Conservation (phyloP, 1,140 invertebrate genomes). For the Ceratoteleas bidentatus region DNA sequence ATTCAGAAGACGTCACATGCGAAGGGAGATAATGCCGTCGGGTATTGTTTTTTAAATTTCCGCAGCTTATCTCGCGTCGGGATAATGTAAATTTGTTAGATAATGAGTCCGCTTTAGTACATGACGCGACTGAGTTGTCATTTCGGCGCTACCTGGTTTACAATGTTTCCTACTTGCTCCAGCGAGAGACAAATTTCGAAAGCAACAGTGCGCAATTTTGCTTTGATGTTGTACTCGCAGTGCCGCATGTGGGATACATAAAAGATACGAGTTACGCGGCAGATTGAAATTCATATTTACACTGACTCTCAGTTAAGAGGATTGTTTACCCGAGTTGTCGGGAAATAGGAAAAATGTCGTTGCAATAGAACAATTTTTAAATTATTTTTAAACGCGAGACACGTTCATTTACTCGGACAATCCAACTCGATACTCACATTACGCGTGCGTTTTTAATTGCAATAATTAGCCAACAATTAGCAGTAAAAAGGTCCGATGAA, state of each 20-base stretch:
- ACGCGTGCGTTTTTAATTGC: no score
- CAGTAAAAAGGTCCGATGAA: no score
- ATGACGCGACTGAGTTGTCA: conserved; percentile 31
- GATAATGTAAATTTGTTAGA: conserved; percentile 71
- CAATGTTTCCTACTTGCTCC: conserved; percentile 49
- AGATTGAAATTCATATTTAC: conserved; percentile 49
- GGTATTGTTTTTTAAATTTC: conserved; percentile 39
- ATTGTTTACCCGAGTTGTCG: conserved; percentile 20
- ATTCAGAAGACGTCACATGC: neutral
- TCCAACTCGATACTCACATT: no score
- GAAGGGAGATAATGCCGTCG: neutral
- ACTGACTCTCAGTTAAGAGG: conserved; percentile 42
- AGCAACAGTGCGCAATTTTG: conserved; percentile 38
- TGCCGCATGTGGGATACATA: conserved; percentile 35
- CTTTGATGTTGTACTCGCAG: conserved; percentile 44
- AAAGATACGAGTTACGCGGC: conserved; percentile 34
- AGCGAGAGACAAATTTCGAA: conserved; percentile 26
- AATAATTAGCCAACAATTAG: no score
- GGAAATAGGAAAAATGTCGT: conserved; percentile 27
- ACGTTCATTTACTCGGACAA: neutral
- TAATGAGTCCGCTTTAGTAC: conserved; percentile 19
- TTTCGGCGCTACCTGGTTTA: conserved; percentile 53
- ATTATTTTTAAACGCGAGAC: neutral
- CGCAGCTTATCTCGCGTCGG: conserved; percentile 66
- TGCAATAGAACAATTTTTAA: conserved; percentile 20